Conservation (phyloP, 2,113 vertebrate species). For the Cranoglanis bouderius region DNA sequence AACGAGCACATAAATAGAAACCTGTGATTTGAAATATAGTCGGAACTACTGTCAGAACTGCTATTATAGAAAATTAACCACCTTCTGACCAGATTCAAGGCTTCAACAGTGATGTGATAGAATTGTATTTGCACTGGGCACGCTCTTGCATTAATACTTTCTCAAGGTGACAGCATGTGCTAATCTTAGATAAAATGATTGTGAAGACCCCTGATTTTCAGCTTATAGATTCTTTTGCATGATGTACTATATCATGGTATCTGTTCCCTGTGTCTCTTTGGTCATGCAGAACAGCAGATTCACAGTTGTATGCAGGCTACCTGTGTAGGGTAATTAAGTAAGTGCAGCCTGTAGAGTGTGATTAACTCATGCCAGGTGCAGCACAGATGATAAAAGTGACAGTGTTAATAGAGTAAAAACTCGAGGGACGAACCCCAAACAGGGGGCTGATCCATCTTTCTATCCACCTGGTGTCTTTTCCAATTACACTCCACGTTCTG, state of each 20-base stretch:
- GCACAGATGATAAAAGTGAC: constrained; percentile 76
- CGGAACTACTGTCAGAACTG: background rate
- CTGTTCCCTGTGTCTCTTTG: constrained; percentile 39
- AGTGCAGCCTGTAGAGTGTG: constrained; percentile 68
- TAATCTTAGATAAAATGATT: constrained; percentile 13
- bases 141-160: background rate
- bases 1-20: background rate
- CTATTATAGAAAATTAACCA: background rate
- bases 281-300: constrained; percentile 61
- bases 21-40: background rate
- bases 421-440: constrained; percentile 70
- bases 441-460: constrained; percentile 73
- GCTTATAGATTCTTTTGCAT: background rate
- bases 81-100: background rate
- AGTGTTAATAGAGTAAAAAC: constrained; percentile 71
- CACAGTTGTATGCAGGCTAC: constrained; percentile 52
- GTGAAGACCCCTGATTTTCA: background rate
- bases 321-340: constrained; percentile 59
- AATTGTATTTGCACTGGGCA: background rate
- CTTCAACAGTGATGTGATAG: no score
- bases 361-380: constrained; percentile 75
- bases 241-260: constrained; percentile 32
- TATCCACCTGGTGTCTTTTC: constrained; percentile 73
- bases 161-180: background rate
- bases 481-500: constrained; percentile 68